Evolutionary conservation across 2,888 invertebrate species (phyloP).

Genomic region (Hypolimnas misippus): DNA sequence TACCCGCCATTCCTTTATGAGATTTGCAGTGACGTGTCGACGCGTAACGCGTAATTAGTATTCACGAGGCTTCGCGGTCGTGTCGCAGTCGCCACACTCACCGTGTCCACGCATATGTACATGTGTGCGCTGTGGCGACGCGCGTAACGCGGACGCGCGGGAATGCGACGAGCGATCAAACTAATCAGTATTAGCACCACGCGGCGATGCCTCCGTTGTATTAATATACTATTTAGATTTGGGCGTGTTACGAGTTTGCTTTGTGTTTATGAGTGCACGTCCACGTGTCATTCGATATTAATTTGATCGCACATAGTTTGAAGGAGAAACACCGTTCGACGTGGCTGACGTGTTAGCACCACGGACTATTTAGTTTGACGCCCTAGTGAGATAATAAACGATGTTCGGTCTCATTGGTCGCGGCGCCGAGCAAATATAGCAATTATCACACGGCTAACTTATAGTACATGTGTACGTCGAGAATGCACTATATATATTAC

Average conservation of each 20-base stretch:
- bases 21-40: not conserved
- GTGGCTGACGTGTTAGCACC: not conserved
- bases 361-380: not conserved
- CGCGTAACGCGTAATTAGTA: not conserved
- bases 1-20: too few species aligned
- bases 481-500: not conserved
- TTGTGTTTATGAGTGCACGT: not conserved
- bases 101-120: too few species aligned
- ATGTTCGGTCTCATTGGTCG: not conserved
- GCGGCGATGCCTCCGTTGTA: not conserved
- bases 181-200: not conserved
- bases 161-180: not conserved
- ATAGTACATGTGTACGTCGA: not conserved
- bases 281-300: not conserved
- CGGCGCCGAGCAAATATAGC: not conserved
- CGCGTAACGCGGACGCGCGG: not conserved
- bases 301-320: not conserved
- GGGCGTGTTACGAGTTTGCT: not conserved
- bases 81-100: constrained; percentile 2
- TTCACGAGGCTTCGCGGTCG: not conserved
- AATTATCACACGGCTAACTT: constrained; percentile 2
- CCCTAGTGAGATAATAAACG: constrained; percentile 1
- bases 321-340: constrained; percentile 1
- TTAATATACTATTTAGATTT: not conserved
- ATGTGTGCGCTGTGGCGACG: not conserved